Evolutionary conservation across 2,113 vertebrate genomes (phyloP).

Genomic region (Tilapia sparmanii): DNA sequence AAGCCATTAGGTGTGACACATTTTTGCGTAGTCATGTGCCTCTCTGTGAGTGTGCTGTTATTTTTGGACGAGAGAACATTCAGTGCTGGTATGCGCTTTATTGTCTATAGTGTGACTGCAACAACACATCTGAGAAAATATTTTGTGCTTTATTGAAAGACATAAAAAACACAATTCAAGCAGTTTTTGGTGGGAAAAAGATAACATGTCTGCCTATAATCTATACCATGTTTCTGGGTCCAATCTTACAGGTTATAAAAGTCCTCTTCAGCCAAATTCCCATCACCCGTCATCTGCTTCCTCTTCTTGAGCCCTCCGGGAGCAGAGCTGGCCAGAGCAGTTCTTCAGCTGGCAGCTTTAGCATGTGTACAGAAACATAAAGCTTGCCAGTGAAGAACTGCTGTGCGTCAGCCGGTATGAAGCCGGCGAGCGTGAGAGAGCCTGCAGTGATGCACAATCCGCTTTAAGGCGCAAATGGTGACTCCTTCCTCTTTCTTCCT

Average conservation of each 20-base stretch:
- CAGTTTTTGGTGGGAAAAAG: background rate
- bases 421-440: background rate
- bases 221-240: background rate
- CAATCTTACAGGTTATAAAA: background rate
- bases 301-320: slow-evolving; percentile 50
- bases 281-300: background rate
- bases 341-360: slow-evolving; percentile 99
- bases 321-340: slow-evolving; percentile 92
- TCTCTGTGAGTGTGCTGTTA: background rate
- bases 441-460: background rate
- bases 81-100: background rate
- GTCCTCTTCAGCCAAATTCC: slow-evolving; percentile 5
- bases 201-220: background rate
- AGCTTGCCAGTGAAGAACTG: slow-evolving; percentile 99
- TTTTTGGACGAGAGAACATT: background rate
- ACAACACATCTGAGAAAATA: background rate
- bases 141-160: slow-evolving; percentile 22
- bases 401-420: slow-evolving; percentile 82
- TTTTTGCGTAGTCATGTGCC: background rate
- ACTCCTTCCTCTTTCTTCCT: background rate
- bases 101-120: background rate
- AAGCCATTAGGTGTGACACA: background rate
- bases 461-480: background rate
- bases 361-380: slow-evolving; percentile 93
- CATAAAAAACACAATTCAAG: background rate